Percentiles rank a stretch among this genome's conserved stretches.
These are phyloP conservation scores for Microcebus ravelobensis DNA, from an alignment of 2,113 vertebrate genomes.

Conservation along the genomic window DNA sequence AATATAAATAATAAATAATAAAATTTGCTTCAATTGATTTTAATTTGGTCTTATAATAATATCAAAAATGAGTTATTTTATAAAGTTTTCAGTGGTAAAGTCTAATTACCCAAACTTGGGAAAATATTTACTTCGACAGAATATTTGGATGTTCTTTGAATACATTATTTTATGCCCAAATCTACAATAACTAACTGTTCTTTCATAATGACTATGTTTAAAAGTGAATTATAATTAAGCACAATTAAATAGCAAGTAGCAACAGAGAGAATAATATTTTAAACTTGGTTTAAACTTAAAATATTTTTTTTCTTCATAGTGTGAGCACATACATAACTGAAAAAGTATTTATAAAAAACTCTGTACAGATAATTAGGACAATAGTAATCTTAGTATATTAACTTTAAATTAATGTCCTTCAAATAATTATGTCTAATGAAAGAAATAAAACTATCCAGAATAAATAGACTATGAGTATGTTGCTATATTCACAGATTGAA, in stretches of 20 bases:
- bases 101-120: background rate
- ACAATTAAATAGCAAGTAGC: slow-evolving; percentile 57
- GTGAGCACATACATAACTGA: slow-evolving; percentile 15
- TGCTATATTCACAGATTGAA: background rate
- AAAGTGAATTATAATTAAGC: slow-evolving; percentile 73
- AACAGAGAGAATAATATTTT: slow-evolving; percentile 67
- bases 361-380: background rate
- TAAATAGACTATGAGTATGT: background rate
- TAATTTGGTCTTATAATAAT: slow-evolving; percentile 39
- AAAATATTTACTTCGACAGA: slow-evolving; percentile 75
- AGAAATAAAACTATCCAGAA: background rate
- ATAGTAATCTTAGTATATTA: slow-evolving; percentile 41
- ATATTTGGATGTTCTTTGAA: slow-evolving; percentile 66
- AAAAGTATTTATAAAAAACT: background rate
- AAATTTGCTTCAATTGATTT: slow-evolving; percentile 28
- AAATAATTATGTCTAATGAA: background rate
- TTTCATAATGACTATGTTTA: slow-evolving; percentile 68
- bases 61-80: slow-evolving; percentile 60
- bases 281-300: slow-evolving; percentile 60
- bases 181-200: slow-evolving; percentile 69
- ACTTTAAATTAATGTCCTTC: slow-evolving; percentile 9
- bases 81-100: background rate
- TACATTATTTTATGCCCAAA: slow-evolving; percentile 50
- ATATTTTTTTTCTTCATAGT: slow-evolving; percentile 29
- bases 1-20: slow-evolving; percentile 7